Percentiles rank a stretch among this genome's conserved stretches.
Conservation (phyloP, 2,888 invertebrate genomes). For the Acanthoscelides obtectus region DNA sequence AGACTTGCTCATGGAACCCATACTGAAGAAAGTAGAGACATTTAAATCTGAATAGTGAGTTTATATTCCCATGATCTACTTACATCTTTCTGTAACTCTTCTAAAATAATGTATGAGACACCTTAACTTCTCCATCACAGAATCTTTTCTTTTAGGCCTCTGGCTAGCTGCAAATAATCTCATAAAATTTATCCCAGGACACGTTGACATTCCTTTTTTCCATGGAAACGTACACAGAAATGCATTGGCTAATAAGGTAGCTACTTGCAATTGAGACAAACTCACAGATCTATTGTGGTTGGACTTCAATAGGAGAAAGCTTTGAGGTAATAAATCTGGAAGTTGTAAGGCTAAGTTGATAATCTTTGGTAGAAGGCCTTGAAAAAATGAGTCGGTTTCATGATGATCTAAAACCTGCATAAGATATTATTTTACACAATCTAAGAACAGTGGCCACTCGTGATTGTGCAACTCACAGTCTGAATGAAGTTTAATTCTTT, state of each 20-base stretch:
- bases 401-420: slow-evolving; percentile 63
- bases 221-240: slow-evolving; percentile 94
- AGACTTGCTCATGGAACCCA: too few species aligned
- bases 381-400: slow-evolving; percentile 67
- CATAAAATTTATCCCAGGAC: slow-evolving; percentile 87
- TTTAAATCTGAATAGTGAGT: not conserved
- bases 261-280: slow-evolving; percentile 74
- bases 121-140: slow-evolving; percentile 77
- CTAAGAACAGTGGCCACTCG: too few species aligned
- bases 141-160: slow-evolving; percentile 46
- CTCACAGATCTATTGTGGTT: slow-evolving; percentile 54
- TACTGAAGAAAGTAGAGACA: too few species aligned
- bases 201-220: slow-evolving; percentile 70
- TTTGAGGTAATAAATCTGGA: slow-evolving; percentile 69
- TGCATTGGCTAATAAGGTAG: slow-evolving; percentile 85
- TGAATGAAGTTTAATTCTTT: too few species aligned
- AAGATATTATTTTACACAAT: not conserved
- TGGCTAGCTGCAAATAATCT: slow-evolving; percentile 57
- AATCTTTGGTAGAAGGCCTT: slow-evolving; percentile 70
- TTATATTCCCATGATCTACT: slow-evolving; percentile 27
- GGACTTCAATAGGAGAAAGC: slow-evolving; percentile 76
- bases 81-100: slow-evolving; percentile 69
- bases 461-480: too few species aligned
- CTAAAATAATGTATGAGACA: slow-evolving; percentile 87
- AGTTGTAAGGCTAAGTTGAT: slow-evolving; percentile 71